Conservation (phyloP, 2,797 vertebrate species). For the Falco biarmicus region DNA sequence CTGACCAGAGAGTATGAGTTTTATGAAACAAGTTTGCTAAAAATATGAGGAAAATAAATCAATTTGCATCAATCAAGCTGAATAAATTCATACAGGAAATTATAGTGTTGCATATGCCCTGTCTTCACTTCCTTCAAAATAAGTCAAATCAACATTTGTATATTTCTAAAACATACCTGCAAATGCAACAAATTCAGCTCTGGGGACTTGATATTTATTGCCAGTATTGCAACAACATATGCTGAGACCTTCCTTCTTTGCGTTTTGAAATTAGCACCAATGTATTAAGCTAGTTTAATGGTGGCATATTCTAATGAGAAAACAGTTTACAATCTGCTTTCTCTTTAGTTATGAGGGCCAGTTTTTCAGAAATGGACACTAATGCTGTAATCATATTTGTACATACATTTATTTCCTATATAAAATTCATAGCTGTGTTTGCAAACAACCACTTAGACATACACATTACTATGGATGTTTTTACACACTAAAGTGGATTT, state of each 20-base stretch:
- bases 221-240: not conserved
- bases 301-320: not conserved
- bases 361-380: not conserved
- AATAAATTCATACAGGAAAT: not conserved
- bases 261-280: not conserved
- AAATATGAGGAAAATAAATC: not conserved
- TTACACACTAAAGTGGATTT: not conserved
- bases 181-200: not conserved
- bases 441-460: not conserved
- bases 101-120: not conserved
- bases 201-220: conserved; percentile 13
- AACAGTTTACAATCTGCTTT: conserved; percentile 22
- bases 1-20: not conserved
- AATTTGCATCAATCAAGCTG: not conserved
- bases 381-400: not conserved
- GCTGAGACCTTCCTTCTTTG: not conserved
- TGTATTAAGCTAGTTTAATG: not conserved
- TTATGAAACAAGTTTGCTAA: conserved; percentile 11
- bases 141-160: not conserved
- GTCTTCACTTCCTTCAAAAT: not conserved
- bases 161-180: conserved; percentile 8
- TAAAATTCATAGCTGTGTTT: conserved; percentile 8
- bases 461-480: not conserved
- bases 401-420: not conserved
- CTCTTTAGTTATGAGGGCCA: not conserved